phyloP scores from a whole-genome alignment of 2,888 invertebrate species.

The Nemapogon koenigi region DNA sequence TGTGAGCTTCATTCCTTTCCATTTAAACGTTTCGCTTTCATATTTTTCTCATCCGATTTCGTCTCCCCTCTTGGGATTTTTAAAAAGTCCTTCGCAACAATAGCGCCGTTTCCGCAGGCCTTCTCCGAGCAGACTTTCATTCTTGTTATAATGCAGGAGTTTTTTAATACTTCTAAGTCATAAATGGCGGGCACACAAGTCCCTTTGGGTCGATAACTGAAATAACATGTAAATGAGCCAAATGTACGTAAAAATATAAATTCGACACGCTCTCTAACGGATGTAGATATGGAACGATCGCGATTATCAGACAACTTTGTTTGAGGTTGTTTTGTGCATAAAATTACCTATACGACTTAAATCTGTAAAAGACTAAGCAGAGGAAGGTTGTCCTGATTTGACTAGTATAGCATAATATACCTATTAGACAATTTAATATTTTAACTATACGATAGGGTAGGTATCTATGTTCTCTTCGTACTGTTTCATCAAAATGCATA shows the following conservation, averaged over 20 bases:
- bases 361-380: no score
- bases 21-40: slow-evolving; percentile 44
- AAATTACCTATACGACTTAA: no score
- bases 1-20: slow-evolving; percentile 6
- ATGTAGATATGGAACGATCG: no score
- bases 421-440: no score
- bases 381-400: no score
- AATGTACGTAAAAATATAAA: slow-evolving; percentile 29
- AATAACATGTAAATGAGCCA: slow-evolving; percentile 63
- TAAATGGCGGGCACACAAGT: slow-evolving; percentile 60
- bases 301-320: no score
- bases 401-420: no score
- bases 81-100: slow-evolving; percentile 55
- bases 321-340: no score
- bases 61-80: slow-evolving; percentile 42
- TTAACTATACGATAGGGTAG: no score
- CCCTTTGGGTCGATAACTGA: slow-evolving; percentile 57
- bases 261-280: slow-evolving; percentile 5
- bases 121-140: slow-evolving; percentile 56
- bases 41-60: slow-evolving; percentile 62
- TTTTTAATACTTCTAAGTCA: slow-evolving; percentile 63
- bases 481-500: no score
- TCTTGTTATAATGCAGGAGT: slow-evolving; percentile 55
- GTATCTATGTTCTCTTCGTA: no score
- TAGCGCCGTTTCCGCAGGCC: slow-evolving; percentile 53